Conservation (phyloP, 1,140 invertebrate species). For the Sarcophaga bullata region DNA sequence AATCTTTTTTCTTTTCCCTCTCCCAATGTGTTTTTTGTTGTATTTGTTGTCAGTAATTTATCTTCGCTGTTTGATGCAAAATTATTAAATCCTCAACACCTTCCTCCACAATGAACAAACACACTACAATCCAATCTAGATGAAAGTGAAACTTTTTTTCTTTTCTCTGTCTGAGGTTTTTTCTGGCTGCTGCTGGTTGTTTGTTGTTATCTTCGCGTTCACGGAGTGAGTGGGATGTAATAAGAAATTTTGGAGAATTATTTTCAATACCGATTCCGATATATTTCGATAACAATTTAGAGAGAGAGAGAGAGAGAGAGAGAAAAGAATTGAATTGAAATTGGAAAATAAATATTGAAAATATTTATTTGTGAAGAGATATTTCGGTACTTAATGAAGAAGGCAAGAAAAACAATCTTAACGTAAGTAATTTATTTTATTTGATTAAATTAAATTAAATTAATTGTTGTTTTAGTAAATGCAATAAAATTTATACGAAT, state of each 20-base stretch:
- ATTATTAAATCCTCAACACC: slow-evolving; percentile 62
- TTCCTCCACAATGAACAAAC: slow-evolving; percentile 42
- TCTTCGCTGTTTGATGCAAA: slow-evolving; percentile 64
- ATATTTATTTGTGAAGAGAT: slow-evolving; percentile 10
- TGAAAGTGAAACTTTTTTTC: not conserved
- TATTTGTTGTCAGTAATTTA: slow-evolving; percentile 56
- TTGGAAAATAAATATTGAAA: slow-evolving; percentile 64
- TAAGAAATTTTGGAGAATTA: slow-evolving; percentile 23
- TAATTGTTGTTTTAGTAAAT: slow-evolving; percentile 35
- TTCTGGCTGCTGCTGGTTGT: not conserved
- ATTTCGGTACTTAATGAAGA: slow-evolving; percentile 10
- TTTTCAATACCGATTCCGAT: slow-evolving; percentile 54
- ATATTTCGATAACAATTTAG: no score
- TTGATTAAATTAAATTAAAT: slow-evolving; percentile 29
- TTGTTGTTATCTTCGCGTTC: not conserved
- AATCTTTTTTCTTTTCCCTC: not conserved
- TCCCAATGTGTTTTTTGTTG: not conserved
- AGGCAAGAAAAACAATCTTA: slow-evolving; percentile 6
- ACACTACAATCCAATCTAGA: not conserved
- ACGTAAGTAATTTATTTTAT: slow-evolving; percentile 37
- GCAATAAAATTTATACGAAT: slow-evolving; percentile 33
- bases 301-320: no score
- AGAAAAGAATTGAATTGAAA: slow-evolving; percentile 45
- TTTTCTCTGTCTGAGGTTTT: not conserved
- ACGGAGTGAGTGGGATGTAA: not conserved